These are phyloP conservation scores for Enteromius unitaeniatus DNA, from an alignment of 2,797 vertebrate species.

Conservation along the genomic window DNA sequence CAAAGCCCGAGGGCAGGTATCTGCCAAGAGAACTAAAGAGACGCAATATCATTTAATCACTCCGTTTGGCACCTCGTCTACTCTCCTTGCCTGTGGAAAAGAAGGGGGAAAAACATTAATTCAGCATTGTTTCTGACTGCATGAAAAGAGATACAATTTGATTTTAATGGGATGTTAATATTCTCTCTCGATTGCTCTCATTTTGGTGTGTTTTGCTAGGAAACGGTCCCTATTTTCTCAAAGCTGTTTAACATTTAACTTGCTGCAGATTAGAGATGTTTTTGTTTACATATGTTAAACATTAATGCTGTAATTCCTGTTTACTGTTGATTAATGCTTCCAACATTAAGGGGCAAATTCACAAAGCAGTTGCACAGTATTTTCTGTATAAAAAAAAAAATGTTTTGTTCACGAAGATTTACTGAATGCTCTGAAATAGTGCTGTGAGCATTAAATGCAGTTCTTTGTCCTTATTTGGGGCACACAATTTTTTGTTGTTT, in stretches of 20 bases:
- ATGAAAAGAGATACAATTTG: conserved; percentile 75
- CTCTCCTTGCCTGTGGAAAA: conserved; percentile 62
- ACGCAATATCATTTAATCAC: conserved; percentile 87
- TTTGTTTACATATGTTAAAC: conserved; percentile 58
- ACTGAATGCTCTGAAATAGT: background rate
- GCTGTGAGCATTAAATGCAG: background rate
- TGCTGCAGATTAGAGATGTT: conserved; percentile 49
- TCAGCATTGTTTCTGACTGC: conserved; percentile 75
- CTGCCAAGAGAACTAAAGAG: conserved; percentile 84
- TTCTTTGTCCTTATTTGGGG: background rate
- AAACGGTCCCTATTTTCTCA: conserved; percentile 53
- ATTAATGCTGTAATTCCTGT: conserved; percentile 55
- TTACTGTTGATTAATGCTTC: conserved; percentile 48
- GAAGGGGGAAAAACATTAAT: conserved; percentile 32
- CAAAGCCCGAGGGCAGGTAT: conserved; percentile 85
- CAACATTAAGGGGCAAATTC: background rate
- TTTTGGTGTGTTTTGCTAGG: conserved; percentile 42
- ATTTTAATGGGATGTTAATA: conserved; percentile 74
- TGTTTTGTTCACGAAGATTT: background rate
- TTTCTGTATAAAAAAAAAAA: background rate
- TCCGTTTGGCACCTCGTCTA: conserved; percentile 70
- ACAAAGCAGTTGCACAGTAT: background rate
- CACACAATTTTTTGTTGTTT: background rate
- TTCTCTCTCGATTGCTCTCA: conserved; percentile 58
- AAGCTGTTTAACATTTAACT: conserved; percentile 58